Conservation (phyloP, 2,888 invertebrate genomes). For the Cataglyphis rosenhaueri region DNA sequence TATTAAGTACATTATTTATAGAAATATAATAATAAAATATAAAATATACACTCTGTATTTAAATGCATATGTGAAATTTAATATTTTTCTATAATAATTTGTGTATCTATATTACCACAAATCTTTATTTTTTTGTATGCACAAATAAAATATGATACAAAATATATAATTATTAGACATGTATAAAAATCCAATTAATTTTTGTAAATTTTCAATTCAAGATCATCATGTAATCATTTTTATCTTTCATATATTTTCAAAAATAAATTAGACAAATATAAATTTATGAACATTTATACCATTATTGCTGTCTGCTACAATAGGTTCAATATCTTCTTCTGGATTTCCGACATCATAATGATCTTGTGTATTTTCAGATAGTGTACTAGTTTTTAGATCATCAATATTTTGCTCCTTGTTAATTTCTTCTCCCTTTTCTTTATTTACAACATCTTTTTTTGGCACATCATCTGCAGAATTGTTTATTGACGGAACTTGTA, state of each 20-base stretch:
- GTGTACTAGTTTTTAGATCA: slow-evolving; percentile 47
- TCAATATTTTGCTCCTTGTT: neutral
- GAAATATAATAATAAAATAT: neutral
- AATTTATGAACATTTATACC: slow-evolving; percentile 2
- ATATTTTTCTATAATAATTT: neutral
- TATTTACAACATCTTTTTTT: neutral
- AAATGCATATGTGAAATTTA: neutral
- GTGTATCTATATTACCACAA: neutral
- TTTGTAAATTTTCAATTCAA: neutral
- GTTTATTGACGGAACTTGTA: neutral
- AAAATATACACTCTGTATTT: neutral
- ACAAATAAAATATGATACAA: slow-evolving; percentile 40
- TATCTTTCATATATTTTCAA: neutral
- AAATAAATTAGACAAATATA: slow-evolving; percentile 5
- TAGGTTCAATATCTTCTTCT: slow-evolving; percentile 43
- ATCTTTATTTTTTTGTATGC: neutral
- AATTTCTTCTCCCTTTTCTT: neutral
- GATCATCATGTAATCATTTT: neutral
- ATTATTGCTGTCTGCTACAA: neutral
- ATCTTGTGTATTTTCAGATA: slow-evolving; percentile 67
- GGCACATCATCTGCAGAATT: neutral
- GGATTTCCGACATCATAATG: slow-evolving; percentile 44
- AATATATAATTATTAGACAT: slow-evolving; percentile 3
- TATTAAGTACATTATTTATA: neutral
- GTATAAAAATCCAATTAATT: neutral